phyloP scores from a whole-genome alignment of 2,113 vertebrate species.

The Paratilapia polleni region DNA sequence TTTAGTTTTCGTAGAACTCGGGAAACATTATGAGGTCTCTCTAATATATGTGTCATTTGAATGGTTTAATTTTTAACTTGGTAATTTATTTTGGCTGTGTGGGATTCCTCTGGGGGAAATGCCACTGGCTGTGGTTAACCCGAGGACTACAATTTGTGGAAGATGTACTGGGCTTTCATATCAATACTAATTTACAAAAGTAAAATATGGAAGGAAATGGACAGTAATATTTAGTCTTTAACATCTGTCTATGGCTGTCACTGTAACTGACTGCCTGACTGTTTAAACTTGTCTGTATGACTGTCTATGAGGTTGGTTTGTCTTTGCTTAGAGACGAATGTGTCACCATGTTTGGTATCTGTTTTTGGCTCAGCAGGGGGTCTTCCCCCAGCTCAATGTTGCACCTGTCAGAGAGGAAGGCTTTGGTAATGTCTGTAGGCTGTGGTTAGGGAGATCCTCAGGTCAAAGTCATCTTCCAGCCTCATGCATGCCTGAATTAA shows the following conservation, averaged over 20 bases:
- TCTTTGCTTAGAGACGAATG: neutral
- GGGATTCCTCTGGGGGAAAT: slow-evolving; percentile 48
- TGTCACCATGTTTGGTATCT: slow-evolving; percentile 13
- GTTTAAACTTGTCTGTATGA: neutral
- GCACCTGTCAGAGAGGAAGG: slow-evolving; percentile 74
- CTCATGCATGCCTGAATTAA: slow-evolving; percentile 39
- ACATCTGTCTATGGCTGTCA: neutral
- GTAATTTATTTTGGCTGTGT: slow-evolving; percentile 60
- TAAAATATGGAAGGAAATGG: slow-evolving; percentile 15
- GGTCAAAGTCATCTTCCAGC: neutral
- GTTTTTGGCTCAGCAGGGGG: neutral
- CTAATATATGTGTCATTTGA: slow-evolving; percentile 63
- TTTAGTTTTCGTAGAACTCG: slow-evolving; percentile 40
- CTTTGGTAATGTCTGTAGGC: slow-evolving; percentile 64
- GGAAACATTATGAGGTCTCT: slow-evolving; percentile 54
- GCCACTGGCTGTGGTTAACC: slow-evolving; percentile 50
- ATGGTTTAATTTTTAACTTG: slow-evolving; percentile 49
- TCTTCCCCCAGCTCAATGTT: slow-evolving; percentile 27
- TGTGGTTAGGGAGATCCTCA: slow-evolving; percentile 38
- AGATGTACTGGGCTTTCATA: slow-evolving; percentile 36
- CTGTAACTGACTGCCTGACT: neutral
- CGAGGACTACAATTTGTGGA: slow-evolving; percentile 40
- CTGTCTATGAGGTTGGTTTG: neutral
- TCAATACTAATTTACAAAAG: slow-evolving; percentile 40
- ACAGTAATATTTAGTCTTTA: slow-evolving; percentile 5